Percentiles rank a stretch among this genome's conserved stretches.
phyloP scores from a whole-genome alignment of 2,888 invertebrate genomes.

The Parnassius orleans region DNA sequence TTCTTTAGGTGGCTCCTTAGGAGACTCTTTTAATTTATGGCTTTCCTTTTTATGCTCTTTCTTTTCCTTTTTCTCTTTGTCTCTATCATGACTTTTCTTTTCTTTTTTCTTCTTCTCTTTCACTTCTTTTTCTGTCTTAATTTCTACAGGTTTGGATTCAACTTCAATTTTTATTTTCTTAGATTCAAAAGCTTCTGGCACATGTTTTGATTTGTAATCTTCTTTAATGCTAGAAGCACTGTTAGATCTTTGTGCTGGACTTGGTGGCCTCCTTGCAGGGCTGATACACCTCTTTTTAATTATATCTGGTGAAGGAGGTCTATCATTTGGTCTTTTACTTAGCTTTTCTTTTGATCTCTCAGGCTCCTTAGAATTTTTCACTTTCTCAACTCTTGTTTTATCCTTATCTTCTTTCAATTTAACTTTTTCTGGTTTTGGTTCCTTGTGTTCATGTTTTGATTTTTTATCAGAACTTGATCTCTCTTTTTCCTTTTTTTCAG shows the following conservation, averaged over 20 bases:
- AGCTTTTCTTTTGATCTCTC: conserved; percentile 80
- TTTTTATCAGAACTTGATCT: conserved; percentile 71
- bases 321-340: conserved; percentile 71
- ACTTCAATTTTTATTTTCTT: conserved; percentile 68
- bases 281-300: conserved; percentile 63
- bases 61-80: conserved; percentile 81
- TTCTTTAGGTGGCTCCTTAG: conserved; percentile 63
- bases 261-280: conserved; percentile 57
- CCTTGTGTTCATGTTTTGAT: conserved; percentile 73
- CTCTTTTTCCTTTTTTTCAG: conserved; percentile 82
- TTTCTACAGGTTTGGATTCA: conserved; percentile 77
- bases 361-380: conserved; percentile 79
- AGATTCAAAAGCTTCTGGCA: conserved; percentile 51
- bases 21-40: conserved; percentile 69
- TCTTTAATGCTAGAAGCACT: conserved; percentile 72
- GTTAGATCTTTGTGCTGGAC: conserved; percentile 61
- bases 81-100: conserved; percentile 83
- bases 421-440: conserved; percentile 66
- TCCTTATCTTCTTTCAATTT: conserved; percentile 74
- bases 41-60: conserved; percentile 82
- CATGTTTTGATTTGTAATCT: conserved; percentile 66
- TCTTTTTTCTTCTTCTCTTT: conserved; percentile 82
- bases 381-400: conserved; percentile 71
- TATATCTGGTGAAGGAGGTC: conserved; percentile 64
- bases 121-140: conserved; percentile 75